Evolutionary conservation across 2,113 vertebrate genomes (phyloP), one percentile per base, ranked within the genome.

Genomic region (Gobio gobio): DNA sequence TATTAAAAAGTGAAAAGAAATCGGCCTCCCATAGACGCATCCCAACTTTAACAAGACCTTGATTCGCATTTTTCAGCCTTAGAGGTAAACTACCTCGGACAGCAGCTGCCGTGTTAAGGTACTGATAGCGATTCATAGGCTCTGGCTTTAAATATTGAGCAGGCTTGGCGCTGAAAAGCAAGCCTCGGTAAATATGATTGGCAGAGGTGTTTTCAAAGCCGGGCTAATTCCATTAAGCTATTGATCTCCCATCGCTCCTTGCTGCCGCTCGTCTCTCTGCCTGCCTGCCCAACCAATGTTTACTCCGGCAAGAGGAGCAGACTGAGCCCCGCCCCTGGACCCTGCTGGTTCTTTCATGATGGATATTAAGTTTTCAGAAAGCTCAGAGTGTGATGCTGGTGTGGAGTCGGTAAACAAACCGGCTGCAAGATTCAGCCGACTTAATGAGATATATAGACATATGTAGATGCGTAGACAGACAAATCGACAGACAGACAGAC

Each of bases 201-300:
- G 92, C 94, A 93, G 93, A 90, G 92, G 90, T 90, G 89, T 94
- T 94, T 83, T 95, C 93, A 94, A 94, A 95, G 92, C 92, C 90
- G 85, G 89, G 91, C 92, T 95, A 94, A 95, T 95, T 95, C 94
- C 92, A 94, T 94, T 94, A 94, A 93, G 92, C 93, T 94, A 95
- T 95, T 93, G 94, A 95, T 94, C 92, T 90, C 83, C 80, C 89
- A 77, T 74, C 61, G 63, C 58, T 85, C 72, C 78, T 79, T 24
- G 43, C 84, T 47, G 90, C 90, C 88, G 88, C 88, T 86, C 89
- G 90, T 89, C 90, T 89, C 82, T 78, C 76, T 58, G 13, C 14
- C 47, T 1, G 79, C 72, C 83, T 80, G 87, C 86, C 89, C 91
- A 87, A 89, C 90, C 87, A 89, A 87, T 93, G 91, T 93, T 93